Percentiles rank a stretch among this genome's conserved stretches.
These are phyloP conservation scores for Perca schrenkii DNA, from an alignment of 2,113 vertebrate species.

Conservation along the genomic window DNA sequence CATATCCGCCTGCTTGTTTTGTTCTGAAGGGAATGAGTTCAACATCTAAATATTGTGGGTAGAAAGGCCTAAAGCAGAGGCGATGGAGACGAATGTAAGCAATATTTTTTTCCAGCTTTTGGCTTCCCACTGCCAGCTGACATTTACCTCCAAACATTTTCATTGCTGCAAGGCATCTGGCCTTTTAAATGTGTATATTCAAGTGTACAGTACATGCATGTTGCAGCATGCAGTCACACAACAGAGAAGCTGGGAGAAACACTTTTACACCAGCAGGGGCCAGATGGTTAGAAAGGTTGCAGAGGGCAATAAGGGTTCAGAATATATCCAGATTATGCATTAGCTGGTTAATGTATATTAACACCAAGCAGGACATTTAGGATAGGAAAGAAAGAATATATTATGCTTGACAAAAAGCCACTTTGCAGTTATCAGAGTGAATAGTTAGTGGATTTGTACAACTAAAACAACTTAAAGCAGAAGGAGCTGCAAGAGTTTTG, in stretches of 20 bases:
- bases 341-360: neutral
- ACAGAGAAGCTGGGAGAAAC: constrained; percentile 11
- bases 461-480: neutral
- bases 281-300: constrained; percentile 31
- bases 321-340: constrained; percentile 10
- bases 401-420: neutral
- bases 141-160: constrained; percentile 57
- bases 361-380: neutral
- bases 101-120: neutral
- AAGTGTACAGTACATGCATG: neutral
- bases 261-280: constrained; percentile 31
- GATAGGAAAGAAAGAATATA: neutral
- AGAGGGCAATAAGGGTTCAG: constrained; percentile 1
- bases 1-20: constrained; percentile 30
- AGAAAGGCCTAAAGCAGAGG: constrained; percentile 27
- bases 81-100: neutral
- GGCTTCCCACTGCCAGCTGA: constrained; percentile 37
- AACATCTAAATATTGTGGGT: constrained; percentile 43
- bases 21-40: constrained; percentile 17
- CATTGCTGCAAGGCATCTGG: constrained; percentile 51
- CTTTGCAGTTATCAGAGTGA: neutral
- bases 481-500: neutral
- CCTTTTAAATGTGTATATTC: constrained; percentile 46
- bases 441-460: constrained; percentile 3
- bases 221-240: constrained; percentile 6